Conservation (phyloP, 2,888 invertebrate genomes). For the Yponomeuta sedellus region DNA sequence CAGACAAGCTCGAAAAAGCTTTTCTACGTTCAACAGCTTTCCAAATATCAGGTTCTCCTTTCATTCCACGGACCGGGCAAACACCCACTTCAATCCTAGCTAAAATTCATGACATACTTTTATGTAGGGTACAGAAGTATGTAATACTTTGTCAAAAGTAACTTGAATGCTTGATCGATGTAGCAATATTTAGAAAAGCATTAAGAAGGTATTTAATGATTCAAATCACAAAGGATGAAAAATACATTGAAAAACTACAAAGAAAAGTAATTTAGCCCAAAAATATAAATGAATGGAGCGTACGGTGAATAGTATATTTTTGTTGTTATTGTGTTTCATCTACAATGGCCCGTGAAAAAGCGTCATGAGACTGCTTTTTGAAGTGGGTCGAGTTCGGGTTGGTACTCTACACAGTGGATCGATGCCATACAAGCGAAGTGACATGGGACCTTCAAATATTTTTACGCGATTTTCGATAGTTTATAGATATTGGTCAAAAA, state of each 20-base stretch:
- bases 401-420: slow-evolving; percentile 11
- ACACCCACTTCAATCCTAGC: neutral
- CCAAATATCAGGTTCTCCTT: slow-evolving; percentile 1
- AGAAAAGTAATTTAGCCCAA: slow-evolving; percentile 33
- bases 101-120: neutral
- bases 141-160: neutral
- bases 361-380: slow-evolving; percentile 30
- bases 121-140: neutral
- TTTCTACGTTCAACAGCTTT: slow-evolving; percentile 6
- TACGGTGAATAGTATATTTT: slow-evolving; percentile 44
- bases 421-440: no score
- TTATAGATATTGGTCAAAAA: no score
- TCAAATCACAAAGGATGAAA: slow-evolving; percentile 29
- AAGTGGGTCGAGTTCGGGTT: slow-evolving; percentile 23
- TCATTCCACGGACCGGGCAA: neutral
- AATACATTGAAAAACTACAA: slow-evolving; percentile 31
- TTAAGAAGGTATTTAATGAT: slow-evolving; percentile 20
- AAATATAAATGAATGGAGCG: slow-evolving; percentile 27
- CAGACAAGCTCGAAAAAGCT: neutral
- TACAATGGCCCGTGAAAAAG: slow-evolving; percentile 41
- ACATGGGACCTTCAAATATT: no score
- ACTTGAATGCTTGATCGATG: neutral
- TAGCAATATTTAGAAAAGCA: neutral
- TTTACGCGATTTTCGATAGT: no score
- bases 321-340: slow-evolving; percentile 42